Base-by-base conservation (phyloP, 2,797 vertebrate species). In the Antrozous pallidus region DNA sequence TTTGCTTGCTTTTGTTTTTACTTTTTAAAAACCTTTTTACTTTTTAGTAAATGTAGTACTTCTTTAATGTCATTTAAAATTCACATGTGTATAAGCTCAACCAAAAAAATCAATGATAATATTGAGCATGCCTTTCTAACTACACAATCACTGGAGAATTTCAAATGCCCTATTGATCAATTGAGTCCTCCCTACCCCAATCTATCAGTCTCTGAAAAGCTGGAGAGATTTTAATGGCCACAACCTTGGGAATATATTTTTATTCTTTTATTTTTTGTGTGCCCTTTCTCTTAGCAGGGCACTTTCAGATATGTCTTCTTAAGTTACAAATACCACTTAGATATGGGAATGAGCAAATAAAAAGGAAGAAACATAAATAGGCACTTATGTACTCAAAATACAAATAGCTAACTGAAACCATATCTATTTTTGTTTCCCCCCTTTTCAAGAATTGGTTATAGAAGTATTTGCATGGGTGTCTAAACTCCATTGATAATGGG, bases 121-220 rank as follows among this genome's bases (percentile, higher is more conserved):
- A 54, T 5, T 10, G 63, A 79, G 3, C 38, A 11, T 82, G 5
- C 16, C 69, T 73, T 90, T 87, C n/a, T 24, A 73, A 9, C 20
- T 26, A 14, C 18, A 38, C 28, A 24, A 5, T 33, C 26, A 45
- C 36, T 17, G 20, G 69, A 90, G 45, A 89, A 74, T 61, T 8
- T 13, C 18, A 84, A 24, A 54, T 1, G 12, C 36, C 18, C 2
- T 0, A 8, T 12, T 3, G 49, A 33, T 36, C 56, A 65, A 10
- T 24, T 40, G 49, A 14, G 58, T 42, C 8, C 11, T 7, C 4
- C 28, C 12, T 6, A 14, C 0, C 2, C 24, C 3, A 42, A 3
- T 56, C 31, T 28, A 2, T 47, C 24, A 31, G 5, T 24, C 31
- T 5, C 0, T 20, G 47, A 63, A 75, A 2, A 12, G 26, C 10